These are phyloP conservation scores for Thelaira solivaga DNA, from an alignment of 2,888 invertebrate genomes.

Conservation along the genomic window DNA sequence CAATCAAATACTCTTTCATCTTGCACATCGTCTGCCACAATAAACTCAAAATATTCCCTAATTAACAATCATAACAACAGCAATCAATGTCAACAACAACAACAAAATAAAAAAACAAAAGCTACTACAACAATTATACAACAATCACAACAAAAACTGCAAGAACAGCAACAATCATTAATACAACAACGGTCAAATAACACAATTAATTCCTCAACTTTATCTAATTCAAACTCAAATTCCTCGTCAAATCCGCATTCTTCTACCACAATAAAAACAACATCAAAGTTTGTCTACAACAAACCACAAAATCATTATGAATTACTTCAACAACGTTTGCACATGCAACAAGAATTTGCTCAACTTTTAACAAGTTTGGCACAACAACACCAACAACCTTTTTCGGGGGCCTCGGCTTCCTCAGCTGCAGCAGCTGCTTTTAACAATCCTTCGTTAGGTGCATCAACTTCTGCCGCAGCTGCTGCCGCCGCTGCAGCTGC, in stretches of 20 bases:
- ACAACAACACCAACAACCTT: slow-evolving; percentile 55
- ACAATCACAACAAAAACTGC: slow-evolving; percentile 52
- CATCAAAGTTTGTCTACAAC: slow-evolving; percentile 73
- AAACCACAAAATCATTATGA: slow-evolving; percentile 73
- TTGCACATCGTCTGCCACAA: slow-evolving; percentile 30
- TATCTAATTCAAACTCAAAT: slow-evolving; percentile 38
- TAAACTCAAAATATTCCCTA: slow-evolving; percentile 40
- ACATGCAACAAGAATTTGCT: slow-evolving; percentile 73
- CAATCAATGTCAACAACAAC: slow-evolving; percentile 54
- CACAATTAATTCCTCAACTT: slow-evolving; percentile 46
- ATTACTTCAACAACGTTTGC: slow-evolving; percentile 71
- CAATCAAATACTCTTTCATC: slow-evolving; percentile 61
- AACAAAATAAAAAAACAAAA: slow-evolving; percentile 52
- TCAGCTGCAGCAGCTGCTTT: slow-evolving; percentile 51
- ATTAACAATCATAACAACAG: slow-evolving; percentile 45
- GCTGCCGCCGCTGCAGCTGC: slow-evolving; percentile 56
- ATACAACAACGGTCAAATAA: slow-evolving; percentile 54
- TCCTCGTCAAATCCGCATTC: slow-evolving; percentile 32
- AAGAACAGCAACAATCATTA: slow-evolving; percentile 54
- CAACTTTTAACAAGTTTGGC: slow-evolving; percentile 72
- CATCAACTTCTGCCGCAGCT: slow-evolving; percentile 55
- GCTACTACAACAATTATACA: slow-evolving; percentile 60
- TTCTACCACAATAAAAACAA: slow-evolving; percentile 68
- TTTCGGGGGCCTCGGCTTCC: slow-evolving; percentile 51
- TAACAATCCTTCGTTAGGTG: slow-evolving; percentile 42